A percentile compares a stretch with the other conserved stretches of the same genome.
phyloP scores from a whole-genome alignment of 1,140 invertebrate genomes.

The Trichonephila inaurata region DNA sequence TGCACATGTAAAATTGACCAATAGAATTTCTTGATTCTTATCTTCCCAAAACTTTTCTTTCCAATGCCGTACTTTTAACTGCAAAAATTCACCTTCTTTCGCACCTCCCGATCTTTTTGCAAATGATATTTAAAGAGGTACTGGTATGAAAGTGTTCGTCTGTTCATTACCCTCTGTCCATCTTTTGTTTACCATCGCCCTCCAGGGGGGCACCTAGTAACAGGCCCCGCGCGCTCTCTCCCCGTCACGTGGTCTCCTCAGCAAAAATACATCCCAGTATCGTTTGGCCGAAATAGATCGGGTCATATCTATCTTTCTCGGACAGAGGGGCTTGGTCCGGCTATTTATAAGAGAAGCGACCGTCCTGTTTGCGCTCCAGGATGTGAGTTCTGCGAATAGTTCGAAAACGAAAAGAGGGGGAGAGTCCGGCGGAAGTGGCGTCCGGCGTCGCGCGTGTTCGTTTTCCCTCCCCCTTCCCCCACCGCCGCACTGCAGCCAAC shows the following conservation, averaged over 20 bases:
- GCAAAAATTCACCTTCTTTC: no score
- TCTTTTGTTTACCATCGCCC: constrained; percentile 27
- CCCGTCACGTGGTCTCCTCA: constrained; percentile 24
- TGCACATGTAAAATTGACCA: no score
- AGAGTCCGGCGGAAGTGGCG: constrained; percentile 41
- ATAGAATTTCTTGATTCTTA: no score
- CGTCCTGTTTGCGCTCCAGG: constrained; percentile 56
- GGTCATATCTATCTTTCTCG: neutral
- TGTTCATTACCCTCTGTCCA: neutral
- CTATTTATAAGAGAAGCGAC: constrained; percentile 14
- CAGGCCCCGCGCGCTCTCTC: constrained; percentile 21
- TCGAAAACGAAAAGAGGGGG: neutral
- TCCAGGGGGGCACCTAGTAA: constrained; percentile 36
- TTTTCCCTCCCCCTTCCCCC: constrained; percentile 12
- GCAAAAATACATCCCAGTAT: neutral
- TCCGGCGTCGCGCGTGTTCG: constrained; percentile 50
- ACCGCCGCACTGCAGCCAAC: neutral
- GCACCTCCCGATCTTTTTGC: neutral
- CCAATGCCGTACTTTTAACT: no score
- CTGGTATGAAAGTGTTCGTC: neutral
- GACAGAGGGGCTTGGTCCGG: constrained; percentile 35
- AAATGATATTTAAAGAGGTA: constrained; percentile 16
- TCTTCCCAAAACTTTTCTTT: no score
- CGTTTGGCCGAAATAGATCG: neutral
- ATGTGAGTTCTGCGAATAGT: constrained; percentile 43